Conservation (phyloP, 1,140 invertebrate genomes). For the Heliconius nattereri region DNA sequence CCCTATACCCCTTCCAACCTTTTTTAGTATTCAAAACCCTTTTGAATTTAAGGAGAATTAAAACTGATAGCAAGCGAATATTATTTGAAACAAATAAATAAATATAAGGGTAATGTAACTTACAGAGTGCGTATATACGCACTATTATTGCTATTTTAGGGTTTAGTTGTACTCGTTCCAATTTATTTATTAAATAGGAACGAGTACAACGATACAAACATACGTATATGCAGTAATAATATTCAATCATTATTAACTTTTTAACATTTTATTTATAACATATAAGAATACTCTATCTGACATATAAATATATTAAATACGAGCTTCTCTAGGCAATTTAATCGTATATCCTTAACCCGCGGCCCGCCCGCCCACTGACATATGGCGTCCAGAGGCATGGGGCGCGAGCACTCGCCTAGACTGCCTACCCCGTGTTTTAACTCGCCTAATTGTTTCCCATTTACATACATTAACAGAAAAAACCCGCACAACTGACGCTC, state of each 20-base stretch:
- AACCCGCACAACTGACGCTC: slow-evolving; percentile 70
- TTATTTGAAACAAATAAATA: too few species aligned
- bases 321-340: slow-evolving; percentile 15
- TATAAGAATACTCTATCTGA: neutral
- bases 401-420: slow-evolving; percentile 73
- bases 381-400: slow-evolving; percentile 67
- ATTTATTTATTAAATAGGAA: too few species aligned
- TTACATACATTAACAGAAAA: slow-evolving; percentile 79
- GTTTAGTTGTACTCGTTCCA: too few species aligned
- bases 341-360: slow-evolving; percentile 23
- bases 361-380: slow-evolving; percentile 68
- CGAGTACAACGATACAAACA: too few species aligned
- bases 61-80: neutral
- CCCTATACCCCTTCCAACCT: neutral
- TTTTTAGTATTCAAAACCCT: neutral
- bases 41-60: neutral
- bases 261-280: too few species aligned
- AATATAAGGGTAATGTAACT: too few species aligned
- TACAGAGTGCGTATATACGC: too few species aligned
- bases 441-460: slow-evolving; percentile 80
- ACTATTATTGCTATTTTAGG: too few species aligned
- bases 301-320: slow-evolving; percentile 20
- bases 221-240: too few species aligned
- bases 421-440: slow-evolving; percentile 79
- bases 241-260: too few species aligned